These are phyloP conservation scores for Ips nitidus DNA, from an alignment of 1,140 invertebrate species.

Conservation along the genomic window DNA sequence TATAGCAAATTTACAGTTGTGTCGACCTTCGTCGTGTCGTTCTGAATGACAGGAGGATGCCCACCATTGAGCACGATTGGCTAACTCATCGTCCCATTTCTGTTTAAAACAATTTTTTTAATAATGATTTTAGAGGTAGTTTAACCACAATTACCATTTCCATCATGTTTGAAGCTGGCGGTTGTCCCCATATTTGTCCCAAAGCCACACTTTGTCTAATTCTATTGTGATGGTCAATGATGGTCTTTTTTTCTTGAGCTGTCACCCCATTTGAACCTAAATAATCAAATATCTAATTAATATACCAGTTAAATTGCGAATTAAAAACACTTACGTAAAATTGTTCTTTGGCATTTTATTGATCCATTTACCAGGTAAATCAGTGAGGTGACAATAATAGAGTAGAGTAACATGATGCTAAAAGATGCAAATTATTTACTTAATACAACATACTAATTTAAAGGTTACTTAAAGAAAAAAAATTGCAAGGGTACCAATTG, in stretches of 20 bases:
- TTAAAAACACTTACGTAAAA: background rate
- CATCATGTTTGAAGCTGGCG: conserved; percentile 77
- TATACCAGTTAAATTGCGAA: background rate
- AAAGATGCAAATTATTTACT: too few relatives aligned
- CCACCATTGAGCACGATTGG: conserved; percentile 78
- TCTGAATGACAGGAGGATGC: conserved; percentile 72
- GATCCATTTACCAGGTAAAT: background rate
- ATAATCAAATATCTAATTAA: conserved; percentile 33
- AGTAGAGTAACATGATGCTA: too few relatives aligned
- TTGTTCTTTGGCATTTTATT: conserved; percentile 1
- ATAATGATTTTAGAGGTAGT: too few relatives aligned
- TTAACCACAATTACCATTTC: conserved; percentile 65
- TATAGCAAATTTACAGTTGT: conserved; percentile 45
- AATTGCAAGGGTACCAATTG: too few relatives aligned
- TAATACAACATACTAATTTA: too few relatives aligned
- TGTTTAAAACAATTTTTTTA: conserved; percentile 46
- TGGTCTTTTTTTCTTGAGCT: conserved; percentile 69
- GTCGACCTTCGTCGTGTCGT: conserved; percentile 67
- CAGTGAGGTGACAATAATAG: too few relatives aligned
- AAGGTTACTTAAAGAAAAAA: too few relatives aligned
- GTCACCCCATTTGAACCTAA: conserved; percentile 67
- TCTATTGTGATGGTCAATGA: conserved; percentile 78
- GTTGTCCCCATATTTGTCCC: conserved; percentile 74
- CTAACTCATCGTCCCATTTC: conserved; percentile 87
- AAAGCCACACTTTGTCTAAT: conserved; percentile 76